These are phyloP conservation scores for Ciconia stormi DNA, from an alignment of 2,113 vertebrate genomes.

Conservation along the genomic window DNA sequence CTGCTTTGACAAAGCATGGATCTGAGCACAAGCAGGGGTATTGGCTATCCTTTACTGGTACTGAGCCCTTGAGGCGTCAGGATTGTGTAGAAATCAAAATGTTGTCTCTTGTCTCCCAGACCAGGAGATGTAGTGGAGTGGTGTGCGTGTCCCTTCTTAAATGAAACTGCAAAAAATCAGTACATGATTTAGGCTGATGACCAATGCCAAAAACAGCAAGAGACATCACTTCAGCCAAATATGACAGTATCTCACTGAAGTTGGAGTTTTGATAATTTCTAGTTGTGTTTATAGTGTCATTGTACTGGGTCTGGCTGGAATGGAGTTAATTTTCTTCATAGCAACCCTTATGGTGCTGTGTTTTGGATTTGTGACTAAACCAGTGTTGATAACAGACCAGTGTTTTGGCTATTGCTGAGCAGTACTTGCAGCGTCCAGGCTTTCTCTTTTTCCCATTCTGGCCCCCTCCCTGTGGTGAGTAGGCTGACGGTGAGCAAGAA, in stretches of 20 bases:
- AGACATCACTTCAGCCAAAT: not conserved
- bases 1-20: not conserved
- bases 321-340: not conserved
- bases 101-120: not conserved
- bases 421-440: not conserved
- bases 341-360: not conserved
- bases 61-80: not conserved
- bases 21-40: not conserved
- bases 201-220: not conserved
- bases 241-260: not conserved
- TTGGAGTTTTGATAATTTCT: not conserved
- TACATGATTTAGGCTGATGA: not conserved
- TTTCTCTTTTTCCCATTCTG: not conserved
- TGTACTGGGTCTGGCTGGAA: not conserved
- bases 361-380: not conserved
- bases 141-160: not conserved
- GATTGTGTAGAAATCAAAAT: not conserved
- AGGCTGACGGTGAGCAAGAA: not conserved
- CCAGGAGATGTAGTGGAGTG: rapidly evolving
- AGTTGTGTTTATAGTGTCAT: not conserved
- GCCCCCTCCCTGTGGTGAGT: rapidly evolving
- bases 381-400: not conserved
- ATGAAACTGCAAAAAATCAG: not conserved
- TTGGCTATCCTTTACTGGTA: not conserved
- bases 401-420: not conserved